phyloP scores from a whole-genome alignment of 2,113 vertebrate genomes.

The Lophotis ruficrista region DNA sequence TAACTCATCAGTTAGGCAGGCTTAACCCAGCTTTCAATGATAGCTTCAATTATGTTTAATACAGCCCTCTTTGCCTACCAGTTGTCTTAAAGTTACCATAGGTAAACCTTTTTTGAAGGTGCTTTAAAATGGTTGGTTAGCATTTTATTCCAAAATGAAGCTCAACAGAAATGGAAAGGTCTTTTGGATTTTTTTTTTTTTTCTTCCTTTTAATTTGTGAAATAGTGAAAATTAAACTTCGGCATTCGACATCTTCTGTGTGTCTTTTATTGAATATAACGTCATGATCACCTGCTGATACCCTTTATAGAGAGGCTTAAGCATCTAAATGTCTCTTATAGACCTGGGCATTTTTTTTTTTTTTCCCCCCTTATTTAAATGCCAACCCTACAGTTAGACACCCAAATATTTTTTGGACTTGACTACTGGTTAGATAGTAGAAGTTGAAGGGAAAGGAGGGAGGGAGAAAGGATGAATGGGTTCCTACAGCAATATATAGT shows the following conservation, averaged over 20 bases:
- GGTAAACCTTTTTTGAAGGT: not conserved
- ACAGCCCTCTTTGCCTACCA: conserved; percentile 56
- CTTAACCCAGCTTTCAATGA: conserved; percentile 14
- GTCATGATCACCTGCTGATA: not conserved
- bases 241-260: not conserved
- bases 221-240: not conserved
- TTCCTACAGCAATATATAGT: not conserved
- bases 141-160: not conserved
- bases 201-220: not conserved
- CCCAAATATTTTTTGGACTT: not conserved
- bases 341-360: not conserved
- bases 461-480: not conserved
- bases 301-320: not conserved
- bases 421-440: not conserved
- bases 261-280: not conserved
- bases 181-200: not conserved
- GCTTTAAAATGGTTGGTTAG: not conserved
- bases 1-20: conserved; percentile 28
- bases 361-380: not conserved
- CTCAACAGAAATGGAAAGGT: not conserved
- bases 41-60: conserved; percentile 21
- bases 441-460: not conserved
- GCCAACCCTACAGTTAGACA: not conserved
- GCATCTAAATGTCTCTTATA: not conserved
- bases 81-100: not conserved